phyloP scores from a whole-genome alignment of 2,113 vertebrate genomes.

The Ameiurus melas region DNA sequence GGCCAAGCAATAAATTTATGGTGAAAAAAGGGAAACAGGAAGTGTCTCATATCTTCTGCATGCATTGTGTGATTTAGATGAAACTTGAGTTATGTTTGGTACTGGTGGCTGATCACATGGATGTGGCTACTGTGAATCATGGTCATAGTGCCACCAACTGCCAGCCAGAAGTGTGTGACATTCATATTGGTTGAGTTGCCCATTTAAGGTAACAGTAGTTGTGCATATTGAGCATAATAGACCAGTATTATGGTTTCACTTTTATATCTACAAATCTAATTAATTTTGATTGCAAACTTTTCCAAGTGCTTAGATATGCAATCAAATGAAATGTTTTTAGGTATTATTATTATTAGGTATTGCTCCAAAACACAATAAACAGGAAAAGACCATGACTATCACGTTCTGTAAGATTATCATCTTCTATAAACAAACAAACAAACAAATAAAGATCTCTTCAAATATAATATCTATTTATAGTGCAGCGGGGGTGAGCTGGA shows the following conservation, averaged over 20 bases:
- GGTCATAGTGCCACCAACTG: too few relatives aligned
- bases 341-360: too few relatives aligned
- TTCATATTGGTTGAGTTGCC: background rate
- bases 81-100: too few relatives aligned
- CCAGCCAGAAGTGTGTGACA: too few relatives aligned
- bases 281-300: background rate
- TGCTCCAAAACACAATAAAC: background rate
- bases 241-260: background rate
- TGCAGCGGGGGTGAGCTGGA: background rate
- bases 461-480: background rate
- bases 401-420: background rate
- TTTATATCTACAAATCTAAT: background rate
- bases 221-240: background rate
- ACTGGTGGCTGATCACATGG: too few relatives aligned
- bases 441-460: background rate
- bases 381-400: background rate
- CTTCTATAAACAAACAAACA: background rate
- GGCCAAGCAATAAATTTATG: too few relatives aligned
- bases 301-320: background rate
- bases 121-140: too few relatives aligned
- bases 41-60: too few relatives aligned
- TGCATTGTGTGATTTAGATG: too few relatives aligned
- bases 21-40: too few relatives aligned
- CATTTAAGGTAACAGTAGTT: background rate
- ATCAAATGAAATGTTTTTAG: background rate